A percentile compares a stretch with the other conserved stretches of the same genome.
Evolutionary conservation across 2,113 vertebrate genomes (phyloP).

Genomic region (Gambusia holbrooki): DNA sequence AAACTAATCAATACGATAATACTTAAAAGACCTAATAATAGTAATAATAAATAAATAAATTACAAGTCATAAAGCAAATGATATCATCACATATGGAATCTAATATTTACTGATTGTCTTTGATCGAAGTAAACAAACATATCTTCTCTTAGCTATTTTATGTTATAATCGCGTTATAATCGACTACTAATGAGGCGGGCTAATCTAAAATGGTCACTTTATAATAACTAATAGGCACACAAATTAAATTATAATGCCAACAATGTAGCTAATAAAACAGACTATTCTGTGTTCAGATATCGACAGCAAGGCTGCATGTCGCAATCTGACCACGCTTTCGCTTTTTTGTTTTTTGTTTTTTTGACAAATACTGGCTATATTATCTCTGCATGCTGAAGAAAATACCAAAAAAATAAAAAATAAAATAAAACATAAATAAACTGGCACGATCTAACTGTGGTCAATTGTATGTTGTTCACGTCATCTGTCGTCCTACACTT

Average conservation of each 20-base stretch:
- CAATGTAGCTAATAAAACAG: slow-evolving; percentile 40
- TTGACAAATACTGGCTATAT: slow-evolving; percentile 53
- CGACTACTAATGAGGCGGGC: slow-evolving; percentile 46
- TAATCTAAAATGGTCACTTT: slow-evolving; percentile 43
- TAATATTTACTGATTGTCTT: slow-evolving; percentile 77
- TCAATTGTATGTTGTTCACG: slow-evolving; percentile 56
- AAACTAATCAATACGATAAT: slow-evolving; percentile 73
- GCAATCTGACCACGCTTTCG: slow-evolving; percentile 52
- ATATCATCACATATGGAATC: slow-evolving; percentile 67
- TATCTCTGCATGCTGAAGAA: slow-evolving; percentile 36
- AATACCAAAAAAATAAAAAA: slow-evolving; percentile 35
- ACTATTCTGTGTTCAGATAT: slow-evolving; percentile 41
- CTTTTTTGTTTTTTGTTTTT: background rate
- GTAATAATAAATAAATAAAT: slow-evolving; percentile 85
- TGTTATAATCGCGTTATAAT: slow-evolving; percentile 62
- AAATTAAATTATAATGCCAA: slow-evolving; percentile 54
- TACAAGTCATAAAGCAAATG: slow-evolving; percentile 70
- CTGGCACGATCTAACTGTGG: slow-evolving; percentile 56
- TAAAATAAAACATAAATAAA: slow-evolving; percentile 11
- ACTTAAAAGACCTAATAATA: slow-evolving; percentile 76
- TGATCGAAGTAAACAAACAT: slow-evolving; percentile 53
- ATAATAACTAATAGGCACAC: slow-evolving; percentile 55
- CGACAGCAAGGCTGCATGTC: slow-evolving; percentile 45
- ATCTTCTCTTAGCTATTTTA: slow-evolving; percentile 58
- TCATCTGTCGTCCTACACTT: slow-evolving; percentile 69